These are phyloP conservation scores for Chrysolina oricalcia DNA, from an alignment of 2,888 invertebrate genomes.

Conservation along the genomic window DNA sequence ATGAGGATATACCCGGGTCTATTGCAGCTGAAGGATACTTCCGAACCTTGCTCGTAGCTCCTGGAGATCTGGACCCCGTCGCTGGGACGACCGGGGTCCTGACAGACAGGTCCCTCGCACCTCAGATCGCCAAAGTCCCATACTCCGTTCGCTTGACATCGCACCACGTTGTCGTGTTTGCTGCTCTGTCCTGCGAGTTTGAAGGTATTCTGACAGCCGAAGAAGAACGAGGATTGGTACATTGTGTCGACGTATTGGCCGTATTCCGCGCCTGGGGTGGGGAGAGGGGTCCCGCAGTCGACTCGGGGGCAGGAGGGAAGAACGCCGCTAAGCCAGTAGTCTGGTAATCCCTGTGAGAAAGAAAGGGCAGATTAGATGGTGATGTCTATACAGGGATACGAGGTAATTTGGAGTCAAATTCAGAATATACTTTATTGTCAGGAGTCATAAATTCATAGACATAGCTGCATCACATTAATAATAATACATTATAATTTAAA, in stretches of 20 bases:
- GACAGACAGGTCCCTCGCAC: slow-evolving; percentile 97
- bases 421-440: too few relatives aligned
- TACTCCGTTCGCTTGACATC: slow-evolving; percentile 92
- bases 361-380: not conserved
- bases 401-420: too few relatives aligned
- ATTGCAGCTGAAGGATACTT: slow-evolving; percentile 92
- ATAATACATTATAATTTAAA: too few relatives aligned
- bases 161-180: slow-evolving; percentile 92
- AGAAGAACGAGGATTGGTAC: slow-evolving; percentile 95
- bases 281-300: slow-evolving; percentile 93
- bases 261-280: slow-evolving; percentile 95
- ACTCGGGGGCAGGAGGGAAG: slow-evolving; percentile 90
- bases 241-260: slow-evolving; percentile 90
- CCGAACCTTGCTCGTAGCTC: slow-evolving; percentile 91
- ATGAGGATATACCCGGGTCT: slow-evolving; percentile 94
- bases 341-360: slow-evolving; percentile 81
- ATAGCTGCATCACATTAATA: too few relatives aligned
- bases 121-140: slow-evolving; percentile 98
- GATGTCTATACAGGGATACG: too few relatives aligned
- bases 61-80: slow-evolving; percentile 91
- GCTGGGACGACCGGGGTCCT: slow-evolving; percentile 94
- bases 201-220: slow-evolving; percentile 96
- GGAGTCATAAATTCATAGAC: too few relatives aligned
- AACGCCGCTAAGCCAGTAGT: slow-evolving; percentile 92
- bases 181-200: slow-evolving; percentile 94